Evolutionary conservation across 2,113 vertebrate genomes (phyloP), one percentile per base, ranked within the genome.

Genomic region (Sigmodon hispidus): DNA sequence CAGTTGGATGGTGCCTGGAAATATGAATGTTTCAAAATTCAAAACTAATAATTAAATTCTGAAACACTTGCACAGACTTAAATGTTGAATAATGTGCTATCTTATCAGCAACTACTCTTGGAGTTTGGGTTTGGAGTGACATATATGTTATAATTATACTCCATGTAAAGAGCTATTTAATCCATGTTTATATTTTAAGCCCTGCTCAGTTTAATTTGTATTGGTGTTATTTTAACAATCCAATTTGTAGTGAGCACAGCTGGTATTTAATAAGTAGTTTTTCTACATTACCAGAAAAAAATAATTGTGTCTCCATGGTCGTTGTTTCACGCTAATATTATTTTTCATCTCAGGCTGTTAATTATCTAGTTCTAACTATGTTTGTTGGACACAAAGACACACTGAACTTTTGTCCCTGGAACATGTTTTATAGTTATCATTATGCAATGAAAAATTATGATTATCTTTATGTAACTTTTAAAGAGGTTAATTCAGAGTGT

Each of bases 21-120:
- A 52, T 11, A 15, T 93, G 93, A 94, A 90, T 96, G 45, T 91
- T 77, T 19, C 0, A 11, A 89, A 96, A 69, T 34, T 89, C 70
- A 0, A 24, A 29, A 16, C 24, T 95, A 57, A 40, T 92, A 90
- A 92, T 97, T 96, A 61, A 52, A 77, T 92, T 96, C 0, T 3
- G 15, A 87, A 93, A 67, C 75, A 95, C 0, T 90, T 16, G n/a
- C 81, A 90, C 83, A 95, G 50, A 88, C 73, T 94, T 59, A 76
- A 61, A 34, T 72, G 79, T 87, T 92, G 93, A 94, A 36, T 70
- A 70, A 45, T 43, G 5, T 89, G 61, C 34, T 16, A 75, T 86
- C 69, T 80, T 96, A 96, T 81, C 63, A 97, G 80, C 6, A 4
- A 34, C 85, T 93, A 87, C 16, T 55, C 86, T 95, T 92, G 61